phyloP scores from a whole-genome alignment of 2,113 vertebrate species.

The Furnarius figulus region DNA sequence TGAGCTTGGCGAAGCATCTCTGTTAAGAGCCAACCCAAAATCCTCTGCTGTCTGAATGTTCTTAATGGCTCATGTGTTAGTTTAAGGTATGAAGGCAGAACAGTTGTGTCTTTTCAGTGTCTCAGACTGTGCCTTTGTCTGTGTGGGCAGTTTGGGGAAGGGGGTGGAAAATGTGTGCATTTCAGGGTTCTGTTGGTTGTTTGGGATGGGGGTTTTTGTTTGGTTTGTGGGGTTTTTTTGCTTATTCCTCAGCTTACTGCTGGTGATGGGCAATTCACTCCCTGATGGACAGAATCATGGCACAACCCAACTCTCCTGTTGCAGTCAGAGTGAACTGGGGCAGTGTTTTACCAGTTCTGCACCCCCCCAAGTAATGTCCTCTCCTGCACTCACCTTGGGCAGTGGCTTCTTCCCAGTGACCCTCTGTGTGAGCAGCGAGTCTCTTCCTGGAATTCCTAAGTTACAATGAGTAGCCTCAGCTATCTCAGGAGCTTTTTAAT shows the following conservation, averaged over 20 bases:
- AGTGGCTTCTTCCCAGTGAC: neutral
- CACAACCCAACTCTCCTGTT: neutral
- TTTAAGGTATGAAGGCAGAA: neutral
- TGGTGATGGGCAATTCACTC: neutral
- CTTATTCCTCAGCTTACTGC: neutral
- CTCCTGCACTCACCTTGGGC: fast-evolving
- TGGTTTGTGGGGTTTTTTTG: neutral
- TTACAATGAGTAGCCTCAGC: fast-evolving
- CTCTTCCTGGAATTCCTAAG: neutral
- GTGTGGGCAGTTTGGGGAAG: fast-evolving
- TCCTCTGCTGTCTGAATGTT: neutral
- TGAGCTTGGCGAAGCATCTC: neutral
- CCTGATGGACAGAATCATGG: neutral
- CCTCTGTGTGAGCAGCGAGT: fast-evolving
- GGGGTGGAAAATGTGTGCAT: neutral
- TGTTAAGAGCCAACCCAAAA: neutral
- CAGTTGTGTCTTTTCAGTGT: neutral
- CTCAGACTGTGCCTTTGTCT: neutral
- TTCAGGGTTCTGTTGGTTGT: neutral
- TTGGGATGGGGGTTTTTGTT: neutral
- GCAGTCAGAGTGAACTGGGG: neutral
- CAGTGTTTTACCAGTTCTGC: neutral
- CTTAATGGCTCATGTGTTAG: fast-evolving
- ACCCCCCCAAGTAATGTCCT: neutral
- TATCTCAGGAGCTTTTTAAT: neutral